Base-by-base conservation (phyloP, 2,888 invertebrate species). In the Panzeria rudis region DNA sequence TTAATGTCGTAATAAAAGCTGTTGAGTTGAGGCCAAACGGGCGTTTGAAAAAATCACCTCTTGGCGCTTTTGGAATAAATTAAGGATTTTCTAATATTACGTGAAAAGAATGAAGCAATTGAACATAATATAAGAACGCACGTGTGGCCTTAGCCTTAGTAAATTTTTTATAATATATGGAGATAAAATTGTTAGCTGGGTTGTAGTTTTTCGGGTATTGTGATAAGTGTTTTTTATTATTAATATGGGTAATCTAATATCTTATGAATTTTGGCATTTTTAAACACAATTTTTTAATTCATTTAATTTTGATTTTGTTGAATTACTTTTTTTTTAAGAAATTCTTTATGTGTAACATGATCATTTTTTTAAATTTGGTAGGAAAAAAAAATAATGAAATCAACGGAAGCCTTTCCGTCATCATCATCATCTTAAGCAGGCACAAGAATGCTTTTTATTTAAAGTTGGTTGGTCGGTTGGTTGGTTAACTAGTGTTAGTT, bases 401-500 rank as follows among this genome's bases (percentile, higher is more conserved):
- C 75, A 85, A 85, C 85, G 85, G 85, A 85, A 85, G 85, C 79
- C 85, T 85, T 85, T 85, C 82, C 82, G 85, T 85, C 77, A 56
- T 83, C 25, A 77, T 82, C 35, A 75, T 32, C 47, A 4, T 32
- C 9, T 76, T 47, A 25, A 59, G 32, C 32, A 68, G 68, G 41
- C 56, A 56, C 23, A 68, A 56, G 44, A 68, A 25, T 44, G 15
- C 3, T 20, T 47, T 44, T 44, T 47, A 29, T 47, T 59, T 32
- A 11, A n/a, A 5, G 13, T 20, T 47, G 69, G 23, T 13, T 75
- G 77, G 20, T 20, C 59, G 69, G 11, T 82, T 75, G 77, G 20
- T 20, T 64, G 69, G 11, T 82, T 71, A 85, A 71, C 87, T 91
- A 89, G 89, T 91, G 89, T 91, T 88, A 90, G 88, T 89, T 89